A percentile compares a stretch with the other conserved stretches of the same genome.
Conservation (phyloP, 2,113 vertebrate species). For the Neomonachus schauinslandi region DNA sequence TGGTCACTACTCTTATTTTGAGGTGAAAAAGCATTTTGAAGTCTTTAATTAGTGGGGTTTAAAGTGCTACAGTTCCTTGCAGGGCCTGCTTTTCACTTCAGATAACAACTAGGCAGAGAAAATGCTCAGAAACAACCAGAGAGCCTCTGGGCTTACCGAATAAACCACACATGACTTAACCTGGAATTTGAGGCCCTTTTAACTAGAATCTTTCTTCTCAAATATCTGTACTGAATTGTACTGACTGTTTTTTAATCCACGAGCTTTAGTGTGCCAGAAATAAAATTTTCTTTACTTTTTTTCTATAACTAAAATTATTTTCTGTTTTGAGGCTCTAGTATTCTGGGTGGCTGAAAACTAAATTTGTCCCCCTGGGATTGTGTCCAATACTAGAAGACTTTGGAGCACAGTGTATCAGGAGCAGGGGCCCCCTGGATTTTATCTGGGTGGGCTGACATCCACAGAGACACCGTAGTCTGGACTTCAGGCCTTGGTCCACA, state of each 20-base stretch:
- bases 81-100: not conserved
- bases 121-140: not conserved
- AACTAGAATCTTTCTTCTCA: not conserved
- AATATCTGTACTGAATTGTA: not conserved
- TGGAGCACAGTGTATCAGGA: rapidly evolving
- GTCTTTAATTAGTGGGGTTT: not conserved
- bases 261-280: not conserved
- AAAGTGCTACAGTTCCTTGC: not conserved
- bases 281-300: not conserved
- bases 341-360: not conserved
- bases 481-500: not conserved
- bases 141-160: not conserved
- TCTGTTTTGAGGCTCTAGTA: not conserved
- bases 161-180: not conserved
- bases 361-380: not conserved
- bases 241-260: not conserved
- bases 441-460: not conserved
- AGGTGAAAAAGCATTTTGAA: not conserved
- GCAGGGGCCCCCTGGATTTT: rapidly evolving
- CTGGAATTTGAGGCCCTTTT: not conserved
- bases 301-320: not conserved
- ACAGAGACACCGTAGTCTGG: not conserved
- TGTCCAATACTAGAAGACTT: not conserved
- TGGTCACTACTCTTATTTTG: not conserved
- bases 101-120: not conserved